Percentiles rank a stretch among this genome's conserved stretches.
These are phyloP conservation scores for Pogoniulus pusillus DNA, from an alignment of 2,797 vertebrate species.

Conservation along the genomic window DNA sequence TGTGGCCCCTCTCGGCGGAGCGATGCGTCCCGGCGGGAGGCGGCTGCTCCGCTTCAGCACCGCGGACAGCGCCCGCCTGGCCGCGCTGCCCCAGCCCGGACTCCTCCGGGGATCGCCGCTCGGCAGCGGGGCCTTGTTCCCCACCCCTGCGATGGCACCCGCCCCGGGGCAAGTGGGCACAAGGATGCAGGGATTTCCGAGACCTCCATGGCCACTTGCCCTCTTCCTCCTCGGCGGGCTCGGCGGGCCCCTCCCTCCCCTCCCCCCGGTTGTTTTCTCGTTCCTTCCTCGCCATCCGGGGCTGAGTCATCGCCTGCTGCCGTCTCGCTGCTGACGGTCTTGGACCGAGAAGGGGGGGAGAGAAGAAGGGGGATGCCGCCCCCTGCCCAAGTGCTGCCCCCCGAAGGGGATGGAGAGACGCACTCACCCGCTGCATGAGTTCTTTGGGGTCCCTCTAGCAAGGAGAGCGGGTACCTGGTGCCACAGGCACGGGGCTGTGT, in stretches of 20 bases:
- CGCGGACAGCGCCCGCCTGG: constrained; percentile 14
- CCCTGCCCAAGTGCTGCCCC: constrained; percentile 18
- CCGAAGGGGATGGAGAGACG: background rate
- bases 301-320: constrained; percentile 67
- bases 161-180: background rate
- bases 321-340: constrained; percentile 57
- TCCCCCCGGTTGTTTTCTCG: constrained; percentile 66
- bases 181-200: background rate
- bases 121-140: background rate
- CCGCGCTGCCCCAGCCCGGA: background rate
- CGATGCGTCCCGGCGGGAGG: background rate
- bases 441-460: background rate
- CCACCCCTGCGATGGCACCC: background rate
- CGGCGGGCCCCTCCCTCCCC: constrained; percentile 55
- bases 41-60: background rate
- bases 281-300: constrained; percentile 63
- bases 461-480: background rate
- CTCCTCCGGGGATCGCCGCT: background rate
- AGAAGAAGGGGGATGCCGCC: background rate
- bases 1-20: background rate
- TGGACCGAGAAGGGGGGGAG: background rate
- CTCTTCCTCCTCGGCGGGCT: constrained; percentile 1
- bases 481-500: background rate
- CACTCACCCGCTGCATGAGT: fast-evolving
- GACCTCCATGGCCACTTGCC: background rate